Base-by-base conservation (phyloP, 2,888 invertebrate genomes). In the Drosophila paramelanica region DNA sequence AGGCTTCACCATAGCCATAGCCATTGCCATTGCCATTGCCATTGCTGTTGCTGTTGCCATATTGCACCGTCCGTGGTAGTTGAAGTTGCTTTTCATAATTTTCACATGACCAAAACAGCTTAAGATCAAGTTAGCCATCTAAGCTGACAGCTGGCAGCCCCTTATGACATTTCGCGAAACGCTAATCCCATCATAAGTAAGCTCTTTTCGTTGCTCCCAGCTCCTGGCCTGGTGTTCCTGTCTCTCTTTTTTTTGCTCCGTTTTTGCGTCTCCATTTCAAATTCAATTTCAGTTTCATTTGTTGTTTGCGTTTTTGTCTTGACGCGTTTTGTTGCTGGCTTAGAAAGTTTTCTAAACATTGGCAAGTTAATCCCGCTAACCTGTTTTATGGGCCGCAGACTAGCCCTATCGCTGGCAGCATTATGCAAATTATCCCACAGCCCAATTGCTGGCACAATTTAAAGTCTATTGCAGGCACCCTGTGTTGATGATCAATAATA, bases 31-130 rank as follows among this genome's bases (percentile, higher is more conserved):
- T 23, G 23, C 23, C 3, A 23, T 23, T 23, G 23, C 53, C 73
- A 77, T 78, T 71, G 17, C 17, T 17, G 17, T 17, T 17, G 17
- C 17, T 17, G 17, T 23, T 23, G 23, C 53, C 73, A 77, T 78
- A 74, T 67, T 62, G 72, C 79, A 70, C 81, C 67, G 50, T 72
- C 65, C 59, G 17, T 46, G 45, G 66, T 74, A 67, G 70, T 61
- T 74, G 55, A 65, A 67, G 60, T 82, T 59, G 68, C 67, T 81
- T 73, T 75, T 69, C 81, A 88, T 85, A 81, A 81, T 85, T 88
- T 88, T 85, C 85, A 85, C 85, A 88, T 88, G 84, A 88, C 82
- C 85, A 85, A 85, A 85, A 82, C 81, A 85, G 85, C 86, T 85
- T 85, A 85, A 85, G 88, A 88, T 85, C 84, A 85, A 85, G 88